Percentiles rank a stretch among this genome's conserved stretches.
Evolutionary conservation across 2,888 invertebrate genomes (phyloP).

Genomic region (Sinelater perroti): DNA sequence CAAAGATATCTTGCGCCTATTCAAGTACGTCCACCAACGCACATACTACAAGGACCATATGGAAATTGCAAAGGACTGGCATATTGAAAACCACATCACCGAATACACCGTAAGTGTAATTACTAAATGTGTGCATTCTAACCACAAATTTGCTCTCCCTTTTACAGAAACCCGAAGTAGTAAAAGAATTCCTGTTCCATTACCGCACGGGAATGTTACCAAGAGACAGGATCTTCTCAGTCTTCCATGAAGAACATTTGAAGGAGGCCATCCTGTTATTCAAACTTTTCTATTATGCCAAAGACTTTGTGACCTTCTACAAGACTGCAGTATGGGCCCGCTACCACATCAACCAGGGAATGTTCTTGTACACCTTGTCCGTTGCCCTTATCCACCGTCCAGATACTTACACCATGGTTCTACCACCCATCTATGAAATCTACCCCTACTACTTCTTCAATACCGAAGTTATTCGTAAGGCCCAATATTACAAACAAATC

Average conservation of each 20-base stretch:
- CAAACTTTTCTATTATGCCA: conserved; percentile 74
- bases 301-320: conserved; percentile 75
- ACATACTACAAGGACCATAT: conserved; percentile 63
- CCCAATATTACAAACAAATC: conserved; percentile 69
- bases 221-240: conserved; percentile 69
- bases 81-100: conserved; percentile 57
- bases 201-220: conserved; percentile 68
- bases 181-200: conserved; percentile 66
- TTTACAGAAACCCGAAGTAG: conserved; percentile 64
- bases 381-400: conserved; percentile 70
- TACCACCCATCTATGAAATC: conserved; percentile 78
- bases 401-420: conserved; percentile 70
- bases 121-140: too few species aligned
- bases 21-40: conserved; percentile 71
- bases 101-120: conserved; percentile 52
- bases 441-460: conserved; percentile 77
- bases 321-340: conserved; percentile 75
- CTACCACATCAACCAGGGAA: conserved; percentile 72
- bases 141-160: background rate
- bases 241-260: conserved; percentile 68
- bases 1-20: conserved; percentile 65
- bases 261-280: conserved; percentile 72
- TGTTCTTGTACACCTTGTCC: conserved; percentile 73
- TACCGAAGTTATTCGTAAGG: conserved; percentile 72
- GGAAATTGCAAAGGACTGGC: conserved; percentile 66